A percentile compares a stretch with the other conserved stretches of the same genome.
phyloP scores from a whole-genome alignment of 2,113 vertebrate species.

The Ibidorhyncha struthersii region DNA sequence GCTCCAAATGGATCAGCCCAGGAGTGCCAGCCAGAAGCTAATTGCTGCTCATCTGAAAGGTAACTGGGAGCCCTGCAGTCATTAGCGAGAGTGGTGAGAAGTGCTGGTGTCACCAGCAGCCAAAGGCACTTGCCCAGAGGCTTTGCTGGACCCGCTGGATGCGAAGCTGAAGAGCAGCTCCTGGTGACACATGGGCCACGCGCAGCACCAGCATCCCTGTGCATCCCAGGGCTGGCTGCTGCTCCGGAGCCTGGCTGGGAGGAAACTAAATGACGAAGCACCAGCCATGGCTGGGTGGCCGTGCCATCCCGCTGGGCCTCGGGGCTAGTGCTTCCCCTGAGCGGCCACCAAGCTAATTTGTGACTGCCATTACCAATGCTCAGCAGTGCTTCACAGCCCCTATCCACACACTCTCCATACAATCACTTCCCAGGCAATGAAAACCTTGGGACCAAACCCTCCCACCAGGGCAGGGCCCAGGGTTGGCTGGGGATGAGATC shows the following conservation, averaged over 20 bases:
- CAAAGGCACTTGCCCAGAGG: not conserved
- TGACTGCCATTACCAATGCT: not conserved
- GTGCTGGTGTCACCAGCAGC: not conserved
- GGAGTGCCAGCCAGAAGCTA: not conserved
- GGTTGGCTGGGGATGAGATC: rapidly evolving
- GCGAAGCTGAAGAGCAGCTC: not conserved
- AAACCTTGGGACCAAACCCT: not conserved
- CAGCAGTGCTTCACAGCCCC: not conserved
- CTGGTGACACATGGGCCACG: rapidly evolving
- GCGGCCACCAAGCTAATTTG: rapidly evolving
- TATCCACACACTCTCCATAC: not conserved
- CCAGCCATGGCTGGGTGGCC: rapidly evolving
- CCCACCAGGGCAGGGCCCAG: not conserved
- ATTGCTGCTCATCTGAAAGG: not conserved
- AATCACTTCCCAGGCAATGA: not conserved
- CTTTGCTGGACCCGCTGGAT: not conserved
- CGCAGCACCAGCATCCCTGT: rapidly evolving
- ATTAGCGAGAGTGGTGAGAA: not conserved
- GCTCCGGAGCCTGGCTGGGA: not conserved
- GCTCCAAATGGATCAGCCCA: not conserved
- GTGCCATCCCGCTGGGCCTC: not conserved
- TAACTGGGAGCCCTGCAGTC: not conserved
- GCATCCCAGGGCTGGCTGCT: not conserved
- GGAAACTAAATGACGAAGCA: not conserved
- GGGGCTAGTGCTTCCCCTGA: not conserved